Evolutionary conservation across 2,888 invertebrate genomes (phyloP).

Genomic region (Petrophora chlorosata): DNA sequence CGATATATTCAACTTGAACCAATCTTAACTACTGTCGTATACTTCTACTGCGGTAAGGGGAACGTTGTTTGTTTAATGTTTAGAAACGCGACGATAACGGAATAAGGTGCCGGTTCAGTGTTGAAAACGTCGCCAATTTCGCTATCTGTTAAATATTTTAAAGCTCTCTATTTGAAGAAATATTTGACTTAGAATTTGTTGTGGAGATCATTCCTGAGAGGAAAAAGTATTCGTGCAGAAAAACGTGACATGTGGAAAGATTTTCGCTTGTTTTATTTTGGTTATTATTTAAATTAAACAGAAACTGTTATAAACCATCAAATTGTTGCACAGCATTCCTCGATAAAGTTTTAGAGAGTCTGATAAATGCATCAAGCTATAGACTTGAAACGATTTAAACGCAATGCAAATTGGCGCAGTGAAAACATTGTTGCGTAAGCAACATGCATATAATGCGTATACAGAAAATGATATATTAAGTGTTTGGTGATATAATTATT

Average conservation of each 20-base stretch:
- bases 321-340: conserved; percentile 56
- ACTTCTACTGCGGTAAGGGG: background rate
- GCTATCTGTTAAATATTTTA: conserved; percentile 22
- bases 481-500: no score
- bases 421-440: no score
- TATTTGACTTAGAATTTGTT: background rate
- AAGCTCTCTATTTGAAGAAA: conserved; percentile 9
- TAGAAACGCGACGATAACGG: conserved; percentile 26
- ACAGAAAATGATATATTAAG: no score
- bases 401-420: no score
- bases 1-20: background rate
- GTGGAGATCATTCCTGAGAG: background rate
- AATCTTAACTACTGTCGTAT: background rate
- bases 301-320: conserved; percentile 43
- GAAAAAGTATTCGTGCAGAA: no score
- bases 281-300: conserved; percentile 23
- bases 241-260: no score
- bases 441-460: no score
- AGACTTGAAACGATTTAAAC: conserved; percentile 21
- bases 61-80: conserved; percentile 35
- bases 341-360: conserved; percentile 51
- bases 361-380: conserved; percentile 36
- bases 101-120: conserved; percentile 21
- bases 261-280: background rate
- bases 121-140: conserved; percentile 20